Evolutionary conservation across 2,888 invertebrate species (phyloP), one percentile per base, ranked within the genome.

Genomic region (Diplolepis rosae): DNA sequence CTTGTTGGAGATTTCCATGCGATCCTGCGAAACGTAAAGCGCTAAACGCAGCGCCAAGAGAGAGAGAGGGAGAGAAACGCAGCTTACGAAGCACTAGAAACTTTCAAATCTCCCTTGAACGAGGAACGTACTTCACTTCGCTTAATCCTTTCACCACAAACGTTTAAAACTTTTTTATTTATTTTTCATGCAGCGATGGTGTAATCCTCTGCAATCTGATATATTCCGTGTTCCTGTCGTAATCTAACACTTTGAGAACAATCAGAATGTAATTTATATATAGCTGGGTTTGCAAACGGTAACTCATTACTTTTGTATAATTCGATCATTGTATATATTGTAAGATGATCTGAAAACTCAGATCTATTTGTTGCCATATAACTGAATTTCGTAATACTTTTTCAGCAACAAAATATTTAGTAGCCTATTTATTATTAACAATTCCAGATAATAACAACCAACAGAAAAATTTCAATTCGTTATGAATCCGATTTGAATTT

Each of bases 1-100:
- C 61, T 61, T 61, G 61, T 61, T 22, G 24, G 24, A 39, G 27
- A 61, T 61, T 61, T 61, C 27, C 61, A 61, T 61, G 24, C 61
- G 61, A 42, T 61, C 39, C 24, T 42, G 35, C 39, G 39, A 35
- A 39, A 61, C 61, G 39, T 42, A 39, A 45, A 39, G 39, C 61
- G 61, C 39, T 61, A n/a, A 27, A 61, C 24, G 56, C 56, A 39
- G 35, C 61, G 39, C 39, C 61, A 61, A 61, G 27, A 61, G 61
- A 61, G 39, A 61, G 48, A 61, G 27, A 61, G 61, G 39, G 39
- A 61, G 48, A 48, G 39, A 61, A 42, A 42, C 39, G 27, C 24
- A 61, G 61, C 61, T 61, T 61, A 61, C 39, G 61, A 61, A 61
- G 61, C 61, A 42, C 61, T 61, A 61, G 61, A 61, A 61, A 61